Evolutionary conservation across 2,797 vertebrate genomes (phyloP).

Genomic region (Amblyopsis hoosieri): DNA sequence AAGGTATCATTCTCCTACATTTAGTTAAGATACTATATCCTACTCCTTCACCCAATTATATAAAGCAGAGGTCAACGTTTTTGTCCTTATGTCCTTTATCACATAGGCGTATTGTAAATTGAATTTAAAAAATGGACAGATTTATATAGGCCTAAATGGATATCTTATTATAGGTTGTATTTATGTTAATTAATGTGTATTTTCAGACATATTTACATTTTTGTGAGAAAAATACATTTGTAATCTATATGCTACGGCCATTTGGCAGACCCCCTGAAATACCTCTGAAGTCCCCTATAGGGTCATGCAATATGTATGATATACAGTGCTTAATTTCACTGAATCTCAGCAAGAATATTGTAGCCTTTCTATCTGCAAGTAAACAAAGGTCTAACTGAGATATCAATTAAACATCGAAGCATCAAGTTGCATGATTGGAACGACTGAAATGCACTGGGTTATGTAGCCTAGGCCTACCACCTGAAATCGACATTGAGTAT

Average conservation of each 20-base stretch:
- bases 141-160: too few relatives aligned
- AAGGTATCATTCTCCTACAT: constrained; percentile 31
- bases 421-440: constrained; percentile 4
- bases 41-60: constrained; percentile 36
- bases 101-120: too few relatives aligned
- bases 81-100: too few relatives aligned
- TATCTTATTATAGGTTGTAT: too few relatives aligned
- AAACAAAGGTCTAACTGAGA: constrained; percentile 48
- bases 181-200: too few relatives aligned
- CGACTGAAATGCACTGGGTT: constrained; percentile 6
- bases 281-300: too few relatives aligned
- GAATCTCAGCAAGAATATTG: constrained; percentile 36
- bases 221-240: too few relatives aligned
- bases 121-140: too few relatives aligned
- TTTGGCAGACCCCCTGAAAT: too few relatives aligned
- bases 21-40: constrained; percentile 26
- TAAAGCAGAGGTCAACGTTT: constrained; percentile 21
- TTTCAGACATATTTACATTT: too few relatives aligned
- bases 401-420: constrained; percentile 41
- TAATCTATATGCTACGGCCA: too few relatives aligned
- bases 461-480: background rate
- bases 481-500: background rate
- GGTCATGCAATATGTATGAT: too few relatives aligned
- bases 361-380: constrained; percentile 31
- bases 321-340: constrained; percentile 48